Evolutionary conservation across 2,888 invertebrate species (phyloP), one percentile per base, ranked within the genome.

Genomic region (Malthinus flaveolus): DNA sequence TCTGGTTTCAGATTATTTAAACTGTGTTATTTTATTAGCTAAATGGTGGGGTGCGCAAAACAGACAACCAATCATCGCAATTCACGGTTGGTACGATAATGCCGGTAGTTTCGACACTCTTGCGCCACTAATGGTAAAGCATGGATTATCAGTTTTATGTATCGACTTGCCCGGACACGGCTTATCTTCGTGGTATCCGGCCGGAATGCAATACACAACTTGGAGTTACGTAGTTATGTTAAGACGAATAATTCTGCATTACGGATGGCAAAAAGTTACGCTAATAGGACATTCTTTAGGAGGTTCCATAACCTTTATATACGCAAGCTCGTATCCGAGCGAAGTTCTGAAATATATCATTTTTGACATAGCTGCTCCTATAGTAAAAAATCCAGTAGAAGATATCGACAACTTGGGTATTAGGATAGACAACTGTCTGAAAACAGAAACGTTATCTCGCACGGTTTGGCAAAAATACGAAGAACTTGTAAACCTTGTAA

Each of bases 11-110:
- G 9, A 10, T 10, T 4, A 35, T 3, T 3, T 60, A 58, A 23
- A 23, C 5, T 23, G 2, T 23, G 5, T 23, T 23, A 23, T 23
- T 23, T 23, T n/a, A n/a, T 66, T 71, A 87, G 88, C 86, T 32
- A 87, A 90, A 78, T 91, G 91, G 89, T 94, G 93, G 93, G 93
- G 93, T 7, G 81, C 87, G 0, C 80, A 80, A 57, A 77, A 86
- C 63, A 81, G 82, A 52, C 89, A 90, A 74, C 93, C 93, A 7
- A 83, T 93, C 60, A 79, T 94, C 56, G 91, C 91, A 1, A 78
- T 93, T 37, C 94, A 94, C 70, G 94, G 94, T 13, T 93, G 93
- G 93, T 93, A 93, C 75, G 93, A 94, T 77, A 94, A 94, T 74
- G 84, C 87, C 13, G 85, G 85, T 11, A 87, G 88, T 9, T 94